These are phyloP conservation scores for Sesamia nonagrioides DNA, from an alignment of 1,140 invertebrate genomes.

Conservation along the genomic window DNA sequence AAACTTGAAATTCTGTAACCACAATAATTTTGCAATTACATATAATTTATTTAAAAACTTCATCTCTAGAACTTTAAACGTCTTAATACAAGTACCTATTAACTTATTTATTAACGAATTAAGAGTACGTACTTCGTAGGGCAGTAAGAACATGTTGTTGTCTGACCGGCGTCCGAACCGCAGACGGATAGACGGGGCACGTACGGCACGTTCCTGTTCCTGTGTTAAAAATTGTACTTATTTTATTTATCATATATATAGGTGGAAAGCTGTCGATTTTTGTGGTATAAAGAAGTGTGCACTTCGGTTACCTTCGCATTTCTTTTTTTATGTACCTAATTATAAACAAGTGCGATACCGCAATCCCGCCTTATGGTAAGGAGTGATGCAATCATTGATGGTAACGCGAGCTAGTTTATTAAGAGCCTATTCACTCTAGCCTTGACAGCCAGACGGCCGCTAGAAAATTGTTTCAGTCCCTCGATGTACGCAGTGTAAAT, in stretches of 20 bases:
- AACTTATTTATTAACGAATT: conserved; percentile 1
- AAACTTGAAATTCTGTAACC: not conserved
- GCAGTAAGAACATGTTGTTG: conserved; percentile 87
- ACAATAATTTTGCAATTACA: conserved; percentile 25
- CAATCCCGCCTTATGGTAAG: too few species aligned
- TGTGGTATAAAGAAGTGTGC: too few species aligned
- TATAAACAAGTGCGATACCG: too few species aligned
- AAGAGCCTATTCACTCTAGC: too few species aligned
- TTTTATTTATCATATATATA: conserved; percentile 19
- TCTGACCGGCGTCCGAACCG: conserved; percentile 90
- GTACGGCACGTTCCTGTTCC: conserved; percentile 82
- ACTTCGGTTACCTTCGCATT: too few species aligned
- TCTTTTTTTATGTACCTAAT: too few species aligned
- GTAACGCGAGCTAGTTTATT: too few species aligned
- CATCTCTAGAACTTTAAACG: not conserved
- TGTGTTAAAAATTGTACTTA: conserved; percentile 48
- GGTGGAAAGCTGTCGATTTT: not conserved
- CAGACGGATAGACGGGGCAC: conserved; percentile 89
- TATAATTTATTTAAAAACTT: not conserved
- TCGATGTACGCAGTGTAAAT: too few species aligned
- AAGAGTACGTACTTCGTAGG: conserved; percentile 77
- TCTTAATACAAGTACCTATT: conserved; percentile 4
- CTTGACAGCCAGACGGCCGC: too few species aligned
- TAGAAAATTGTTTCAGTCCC: too few species aligned
- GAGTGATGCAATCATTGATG: too few species aligned